phyloP scores from a whole-genome alignment of 2,888 invertebrate genomes.

The Hirtodrosophila histrioides region DNA sequence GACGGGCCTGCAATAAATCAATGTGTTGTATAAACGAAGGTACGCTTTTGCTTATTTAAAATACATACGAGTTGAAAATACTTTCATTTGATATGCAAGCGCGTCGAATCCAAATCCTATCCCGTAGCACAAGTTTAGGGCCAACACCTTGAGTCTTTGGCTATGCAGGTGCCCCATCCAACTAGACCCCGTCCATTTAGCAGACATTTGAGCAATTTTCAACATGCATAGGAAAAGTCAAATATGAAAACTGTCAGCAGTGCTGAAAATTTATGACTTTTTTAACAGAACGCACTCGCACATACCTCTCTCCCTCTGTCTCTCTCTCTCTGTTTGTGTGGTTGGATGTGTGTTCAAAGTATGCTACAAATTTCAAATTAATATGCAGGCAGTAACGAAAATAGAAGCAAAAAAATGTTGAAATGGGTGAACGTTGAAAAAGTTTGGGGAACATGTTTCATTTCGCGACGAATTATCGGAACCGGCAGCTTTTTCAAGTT shows the following conservation, averaged over 20 bases:
- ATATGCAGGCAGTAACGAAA: slow-evolving; percentile 58
- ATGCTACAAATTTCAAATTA: slow-evolving; percentile 77
- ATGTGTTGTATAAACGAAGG: slow-evolving; percentile 2
- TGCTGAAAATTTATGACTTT: slow-evolving; percentile 71
- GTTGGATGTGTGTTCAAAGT: slow-evolving; percentile 48
- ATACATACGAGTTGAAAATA: slow-evolving; percentile 27
- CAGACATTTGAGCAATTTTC: slow-evolving; percentile 52
- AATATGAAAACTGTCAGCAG: slow-evolving; percentile 78
- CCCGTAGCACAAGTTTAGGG: slow-evolving; percentile 2
- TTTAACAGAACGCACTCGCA: slow-evolving; percentile 61
- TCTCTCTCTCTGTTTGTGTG: slow-evolving; percentile 4
- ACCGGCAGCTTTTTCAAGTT: slow-evolving; percentile 62
- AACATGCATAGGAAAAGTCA: slow-evolving; percentile 75
- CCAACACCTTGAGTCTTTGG: slow-evolving; percentile 16
- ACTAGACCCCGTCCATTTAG: slow-evolving; percentile 21
- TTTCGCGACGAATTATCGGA: slow-evolving; percentile 70
- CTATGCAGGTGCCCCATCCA: slow-evolving; percentile 22
- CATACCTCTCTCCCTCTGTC: slow-evolving; percentile 16
- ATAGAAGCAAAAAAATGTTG: slow-evolving; percentile 20
- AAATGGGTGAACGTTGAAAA: slow-evolving; percentile 56
- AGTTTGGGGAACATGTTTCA: slow-evolving; percentile 53
- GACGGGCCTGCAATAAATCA: slow-evolving; percentile 51
- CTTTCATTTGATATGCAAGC: slow-evolving; percentile 42
- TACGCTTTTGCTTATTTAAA: slow-evolving; percentile 5
- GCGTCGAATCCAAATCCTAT: slow-evolving; percentile 22